These are phyloP conservation scores for Perca flavescens DNA, from an alignment of 2,113 vertebrate genomes.

Conservation along the genomic window DNA sequence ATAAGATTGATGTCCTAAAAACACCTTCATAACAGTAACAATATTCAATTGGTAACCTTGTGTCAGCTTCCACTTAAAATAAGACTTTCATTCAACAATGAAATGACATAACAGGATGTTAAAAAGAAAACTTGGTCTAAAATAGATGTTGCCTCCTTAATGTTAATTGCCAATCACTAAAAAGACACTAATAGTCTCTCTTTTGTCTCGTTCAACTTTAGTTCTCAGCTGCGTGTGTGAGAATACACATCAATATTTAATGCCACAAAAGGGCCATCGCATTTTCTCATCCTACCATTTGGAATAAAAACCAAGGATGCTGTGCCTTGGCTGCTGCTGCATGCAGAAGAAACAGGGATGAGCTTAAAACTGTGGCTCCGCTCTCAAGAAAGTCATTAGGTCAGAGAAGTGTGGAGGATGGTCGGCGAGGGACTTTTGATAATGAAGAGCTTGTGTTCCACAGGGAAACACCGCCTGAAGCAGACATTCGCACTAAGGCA, in stretches of 20 bases:
- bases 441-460: constrained; percentile 81
- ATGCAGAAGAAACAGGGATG: constrained; percentile 66
- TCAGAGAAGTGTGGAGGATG: constrained; percentile 82
- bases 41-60: neutral
- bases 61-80: neutral
- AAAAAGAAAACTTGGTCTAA: neutral
- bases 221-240: neutral
- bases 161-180: neutral
- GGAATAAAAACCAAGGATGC: constrained; percentile 60
- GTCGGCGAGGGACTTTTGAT: constrained; percentile 77
- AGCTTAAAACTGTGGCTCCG: constrained; percentile 70
- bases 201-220: constrained; percentile 11
- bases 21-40: neutral
- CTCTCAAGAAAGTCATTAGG: constrained; percentile 84
- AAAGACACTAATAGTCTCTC: neutral
- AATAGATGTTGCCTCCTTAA: neutral
- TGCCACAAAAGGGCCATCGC: constrained; percentile 48
- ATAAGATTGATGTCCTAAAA: neutral
- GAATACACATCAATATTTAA: constrained; percentile 65
- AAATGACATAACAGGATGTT: neutral
- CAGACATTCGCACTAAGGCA: constrained; percentile 63
- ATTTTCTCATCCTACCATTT: constrained; percentile 44
- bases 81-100: neutral
- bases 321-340: constrained; percentile 42
- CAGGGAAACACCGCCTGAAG: constrained; percentile 78